Conservation (phyloP, 2,888 invertebrate genomes). For the Acrocera orbiculus region DNA sequence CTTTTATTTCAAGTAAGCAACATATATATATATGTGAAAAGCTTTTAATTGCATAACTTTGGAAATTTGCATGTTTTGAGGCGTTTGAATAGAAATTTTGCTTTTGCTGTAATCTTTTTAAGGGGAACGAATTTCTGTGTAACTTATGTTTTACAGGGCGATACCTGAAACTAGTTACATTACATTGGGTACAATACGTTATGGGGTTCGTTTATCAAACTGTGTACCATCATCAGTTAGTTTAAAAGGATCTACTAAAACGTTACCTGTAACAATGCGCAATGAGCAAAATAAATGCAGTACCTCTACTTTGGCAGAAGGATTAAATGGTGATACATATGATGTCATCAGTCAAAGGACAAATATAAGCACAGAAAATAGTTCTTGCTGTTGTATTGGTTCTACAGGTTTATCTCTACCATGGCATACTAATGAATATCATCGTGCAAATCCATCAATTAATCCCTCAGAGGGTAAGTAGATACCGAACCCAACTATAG, state of each 20-base stretch:
- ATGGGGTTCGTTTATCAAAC: conserved; percentile 13
- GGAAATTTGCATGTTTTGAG: background rate
- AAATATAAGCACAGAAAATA: background rate
- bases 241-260: background rate
- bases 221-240: background rate
- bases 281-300: background rate
- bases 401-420: conserved; percentile 8
- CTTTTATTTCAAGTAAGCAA: no score
- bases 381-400: conserved; percentile 11
- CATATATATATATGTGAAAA: no score
- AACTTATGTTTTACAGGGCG: conserved; percentile 9
- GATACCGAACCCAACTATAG: no score
- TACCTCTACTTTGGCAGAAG: background rate
- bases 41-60: no score
- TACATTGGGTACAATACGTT: conserved; percentile 14
- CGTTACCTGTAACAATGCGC: background rate
- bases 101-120: no score
- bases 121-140: no score
- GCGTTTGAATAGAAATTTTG: no score
- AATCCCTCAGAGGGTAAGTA: no score
- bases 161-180: conserved; percentile 14
- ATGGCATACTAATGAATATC: no score
- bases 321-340: background rate
- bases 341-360: no score
- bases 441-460: no score